A percentile compares a stretch with the other conserved stretches of the same genome.
Conservation (phyloP, 2,888 invertebrate species). For the Drosophila anomalata region DNA sequence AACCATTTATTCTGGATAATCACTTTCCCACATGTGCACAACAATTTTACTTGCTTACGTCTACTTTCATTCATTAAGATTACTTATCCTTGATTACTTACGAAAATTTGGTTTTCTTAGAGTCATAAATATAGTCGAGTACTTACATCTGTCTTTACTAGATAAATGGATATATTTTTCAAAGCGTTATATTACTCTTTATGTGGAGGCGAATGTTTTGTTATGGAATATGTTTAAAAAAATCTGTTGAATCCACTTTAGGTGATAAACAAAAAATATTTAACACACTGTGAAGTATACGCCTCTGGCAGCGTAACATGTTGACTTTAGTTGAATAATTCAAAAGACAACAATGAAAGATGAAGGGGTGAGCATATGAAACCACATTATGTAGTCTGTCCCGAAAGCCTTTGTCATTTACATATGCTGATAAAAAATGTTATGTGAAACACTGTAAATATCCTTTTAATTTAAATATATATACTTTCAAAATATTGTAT, state of each 20-base stretch:
- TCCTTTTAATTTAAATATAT: too few relatives aligned
- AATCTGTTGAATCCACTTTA: too few relatives aligned
- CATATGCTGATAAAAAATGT: not conserved
- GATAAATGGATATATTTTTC: not conserved
- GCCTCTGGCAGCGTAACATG: too few relatives aligned
- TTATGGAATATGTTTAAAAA: too few relatives aligned
- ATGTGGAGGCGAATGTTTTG: too few relatives aligned
- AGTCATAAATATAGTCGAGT: not conserved
- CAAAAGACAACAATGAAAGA: not conserved
- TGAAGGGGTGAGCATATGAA: not conserved
- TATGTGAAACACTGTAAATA: too few relatives aligned
- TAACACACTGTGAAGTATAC: too few relatives aligned
- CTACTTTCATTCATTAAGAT: not conserved
- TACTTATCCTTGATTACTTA: not conserved
- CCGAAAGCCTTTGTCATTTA: not conserved
- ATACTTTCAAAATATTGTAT: too few relatives aligned
- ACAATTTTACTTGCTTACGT: not conserved
- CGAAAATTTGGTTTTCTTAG: not conserved
- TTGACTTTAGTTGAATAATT: constrained; percentile 7
- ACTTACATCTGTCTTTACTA: not conserved
- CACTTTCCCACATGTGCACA: not conserved
- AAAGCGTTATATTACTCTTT: too few relatives aligned
- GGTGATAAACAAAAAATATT: too few relatives aligned
- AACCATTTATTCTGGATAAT: not conserved
- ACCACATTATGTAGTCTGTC: not conserved